phyloP scores from a whole-genome alignment of 2,797 vertebrate species.

The Halcyon chelicuti region DNA sequence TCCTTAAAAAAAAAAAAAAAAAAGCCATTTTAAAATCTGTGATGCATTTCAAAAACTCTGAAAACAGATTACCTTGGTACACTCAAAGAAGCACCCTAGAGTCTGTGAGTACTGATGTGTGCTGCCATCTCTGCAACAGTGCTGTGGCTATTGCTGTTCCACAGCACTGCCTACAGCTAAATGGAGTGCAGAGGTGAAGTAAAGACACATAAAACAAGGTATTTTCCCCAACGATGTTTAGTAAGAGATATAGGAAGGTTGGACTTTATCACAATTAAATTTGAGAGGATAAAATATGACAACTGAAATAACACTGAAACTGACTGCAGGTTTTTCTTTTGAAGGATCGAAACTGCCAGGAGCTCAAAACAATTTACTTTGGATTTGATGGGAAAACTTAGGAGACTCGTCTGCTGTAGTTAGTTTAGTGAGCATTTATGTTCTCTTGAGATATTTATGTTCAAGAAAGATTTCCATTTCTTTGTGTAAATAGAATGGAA shows the following conservation, averaged over 20 bases:
- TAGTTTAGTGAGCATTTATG: background rate
- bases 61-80: slow-evolving; percentile 45
- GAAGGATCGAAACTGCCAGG: background rate
- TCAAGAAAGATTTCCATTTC: background rate
- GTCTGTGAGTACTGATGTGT: background rate
- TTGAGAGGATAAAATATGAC: background rate
- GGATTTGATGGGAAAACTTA: background rate
- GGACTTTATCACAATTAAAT: background rate
- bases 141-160: background rate
- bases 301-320: background rate
- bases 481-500: background rate
- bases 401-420: background rate
- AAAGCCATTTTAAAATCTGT: slow-evolving; percentile 32
- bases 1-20: slow-evolving; percentile 38
- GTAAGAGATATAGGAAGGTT: background rate
- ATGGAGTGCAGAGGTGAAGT: background rate
- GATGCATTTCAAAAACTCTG: slow-evolving; percentile 42
- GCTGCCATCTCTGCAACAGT: background rate
- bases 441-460: background rate
- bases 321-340: background rate
- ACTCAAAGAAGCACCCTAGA: background rate
- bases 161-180: background rate
- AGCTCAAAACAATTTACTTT: background rate
- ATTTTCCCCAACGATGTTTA: background rate
- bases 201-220: background rate